Percentiles rank a stretch among this genome's conserved stretches.
Conservation (phyloP, 1,140 invertebrate genomes). For the Bursaphelenchus mucronatus region DNA sequence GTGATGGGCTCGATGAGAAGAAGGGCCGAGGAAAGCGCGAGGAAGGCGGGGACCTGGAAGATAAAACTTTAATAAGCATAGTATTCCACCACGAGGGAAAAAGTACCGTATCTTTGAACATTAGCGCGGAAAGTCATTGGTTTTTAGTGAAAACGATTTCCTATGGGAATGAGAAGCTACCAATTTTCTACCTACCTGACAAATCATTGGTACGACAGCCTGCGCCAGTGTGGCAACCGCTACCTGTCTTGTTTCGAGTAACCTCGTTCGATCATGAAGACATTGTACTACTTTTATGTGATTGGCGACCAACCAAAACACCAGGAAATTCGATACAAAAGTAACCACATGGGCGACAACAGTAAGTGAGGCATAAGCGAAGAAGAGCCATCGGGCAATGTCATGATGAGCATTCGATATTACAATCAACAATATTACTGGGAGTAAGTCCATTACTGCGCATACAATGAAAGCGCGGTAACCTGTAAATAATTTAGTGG, state of each 20-base stretch:
- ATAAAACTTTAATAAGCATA: neutral
- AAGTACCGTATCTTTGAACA: too few species aligned
- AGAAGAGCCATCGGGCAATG: slow-evolving; percentile 39
- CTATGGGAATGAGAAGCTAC: slow-evolving; percentile 10
- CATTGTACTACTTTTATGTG: slow-evolving; percentile 50
- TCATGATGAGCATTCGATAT: slow-evolving; percentile 47
- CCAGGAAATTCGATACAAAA: slow-evolving; percentile 45
- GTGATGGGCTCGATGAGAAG: slow-evolving; percentile 40
- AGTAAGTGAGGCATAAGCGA: slow-evolving; percentile 44
- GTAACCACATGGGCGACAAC: slow-evolving; percentile 46
- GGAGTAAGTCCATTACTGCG: slow-evolving; percentile 34
- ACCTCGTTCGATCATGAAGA: slow-evolving; percentile 40
- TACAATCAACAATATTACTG: slow-evolving; percentile 35
- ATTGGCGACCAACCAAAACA: slow-evolving; percentile 46
- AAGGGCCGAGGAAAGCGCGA: slow-evolving; percentile 43
- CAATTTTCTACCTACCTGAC: slow-evolving; percentile 35
- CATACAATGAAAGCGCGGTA: slow-evolving; percentile 44
- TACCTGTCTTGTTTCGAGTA: slow-evolving; percentile 50
- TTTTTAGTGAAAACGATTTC: slow-evolving; percentile 18
- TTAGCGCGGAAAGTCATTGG: too few species aligned
- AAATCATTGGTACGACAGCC: slow-evolving; percentile 46
- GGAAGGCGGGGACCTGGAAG: slow-evolving; percentile 47
- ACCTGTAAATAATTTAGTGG: slow-evolving; percentile 34
- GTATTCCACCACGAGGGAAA: too few species aligned
- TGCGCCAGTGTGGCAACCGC: slow-evolving; percentile 50